These are phyloP conservation scores for Hirundichthys speculiger DNA, from an alignment of 2,113 vertebrate species.

Conservation along the genomic window DNA sequence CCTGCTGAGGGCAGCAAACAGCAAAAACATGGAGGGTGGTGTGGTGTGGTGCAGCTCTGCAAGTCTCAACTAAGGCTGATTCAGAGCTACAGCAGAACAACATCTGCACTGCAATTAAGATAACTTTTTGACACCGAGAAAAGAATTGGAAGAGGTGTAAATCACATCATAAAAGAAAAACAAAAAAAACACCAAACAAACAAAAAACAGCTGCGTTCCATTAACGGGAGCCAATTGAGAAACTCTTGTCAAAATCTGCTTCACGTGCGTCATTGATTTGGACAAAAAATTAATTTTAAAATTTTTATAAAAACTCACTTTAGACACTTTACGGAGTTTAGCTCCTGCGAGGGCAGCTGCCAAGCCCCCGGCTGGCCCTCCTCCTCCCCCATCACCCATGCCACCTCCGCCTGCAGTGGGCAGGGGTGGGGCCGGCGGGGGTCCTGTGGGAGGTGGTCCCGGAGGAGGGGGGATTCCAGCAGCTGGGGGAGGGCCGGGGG, in stretches of 20 bases:
- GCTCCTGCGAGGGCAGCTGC: conserved; percentile 87
- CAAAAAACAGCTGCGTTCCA: too few species aligned
- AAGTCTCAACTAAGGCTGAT: not conserved
- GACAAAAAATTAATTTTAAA: too few species aligned
- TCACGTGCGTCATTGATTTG: not conserved
- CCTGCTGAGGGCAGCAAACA: conserved; percentile 76
- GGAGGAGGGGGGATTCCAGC: conserved; percentile 74
- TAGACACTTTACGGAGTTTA: conserved; percentile 88
- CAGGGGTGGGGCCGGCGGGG: conserved; percentile 81
- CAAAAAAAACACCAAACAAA: too few species aligned
- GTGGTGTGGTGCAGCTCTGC: not conserved
- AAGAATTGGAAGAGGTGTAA: too few species aligned
- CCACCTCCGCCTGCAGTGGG: conserved; percentile 70
- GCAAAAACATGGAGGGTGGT: conserved; percentile 15
- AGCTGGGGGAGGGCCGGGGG: conserved; percentile 75
- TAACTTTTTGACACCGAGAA: too few species aligned
- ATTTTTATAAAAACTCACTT: too few species aligned
- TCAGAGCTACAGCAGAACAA: too few species aligned
- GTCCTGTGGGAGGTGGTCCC: conserved; percentile 79
- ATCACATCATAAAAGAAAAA: too few species aligned
- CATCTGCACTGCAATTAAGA: too few species aligned
- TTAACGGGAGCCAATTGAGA: not conserved
- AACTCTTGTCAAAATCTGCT: not conserved
- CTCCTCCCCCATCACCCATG: conserved; percentile 59
- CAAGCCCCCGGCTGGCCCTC: conserved; percentile 79